Evolutionary conservation across 1,140 invertebrate genomes (phyloP), one percentile per base, ranked within the genome.

Genomic region (Rhopalosiphum maidis): DNA sequence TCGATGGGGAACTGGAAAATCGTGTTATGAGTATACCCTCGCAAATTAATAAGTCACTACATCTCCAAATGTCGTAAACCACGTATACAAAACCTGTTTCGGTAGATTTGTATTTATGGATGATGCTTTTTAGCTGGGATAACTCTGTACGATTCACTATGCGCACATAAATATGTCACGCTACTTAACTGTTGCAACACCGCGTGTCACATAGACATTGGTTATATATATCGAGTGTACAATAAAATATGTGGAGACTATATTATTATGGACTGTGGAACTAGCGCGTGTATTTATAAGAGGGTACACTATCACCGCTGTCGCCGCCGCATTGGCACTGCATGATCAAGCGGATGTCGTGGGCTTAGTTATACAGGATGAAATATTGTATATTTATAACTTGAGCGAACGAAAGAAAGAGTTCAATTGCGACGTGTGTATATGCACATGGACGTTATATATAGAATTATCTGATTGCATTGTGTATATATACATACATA

Each of bases 111-210:
- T 82, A 77, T 91, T 91, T 91, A 91, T 46, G 54, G 90, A 77
- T n/a, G 46, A 46, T 35, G 48, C n/a, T 90, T 51, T 90, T 90
- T 6, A 77, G 25, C 51, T n/a, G 2, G 60, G 90, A 77, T 43
- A 68, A 25, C 60, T 91, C 25, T 68, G 55, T 68, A 77, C 55
- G 5, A 41, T 25, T 90, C 21, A 21, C 25, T 41, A 55, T 37
- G 30, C n/a, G 46, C 41, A 46, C 41, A 77, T 91, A 91, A 91
- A 91, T 82, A 82, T 48, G 90, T 91, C 90, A 60, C 41, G 90
- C 90, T 91, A 91, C 90, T 91, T 91, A 91, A 91, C 90, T 77
- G 90, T 91, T 77, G 41, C 90, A 77, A 82, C 43, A 77, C 51
- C 35, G 87, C 48, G 87, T 54, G 87, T 89, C 87, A 89, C 87